These are phyloP conservation scores for Sceliomorpha sp. DNA, from an alignment of 2,888 invertebrate species.

Conservation along the genomic window DNA sequence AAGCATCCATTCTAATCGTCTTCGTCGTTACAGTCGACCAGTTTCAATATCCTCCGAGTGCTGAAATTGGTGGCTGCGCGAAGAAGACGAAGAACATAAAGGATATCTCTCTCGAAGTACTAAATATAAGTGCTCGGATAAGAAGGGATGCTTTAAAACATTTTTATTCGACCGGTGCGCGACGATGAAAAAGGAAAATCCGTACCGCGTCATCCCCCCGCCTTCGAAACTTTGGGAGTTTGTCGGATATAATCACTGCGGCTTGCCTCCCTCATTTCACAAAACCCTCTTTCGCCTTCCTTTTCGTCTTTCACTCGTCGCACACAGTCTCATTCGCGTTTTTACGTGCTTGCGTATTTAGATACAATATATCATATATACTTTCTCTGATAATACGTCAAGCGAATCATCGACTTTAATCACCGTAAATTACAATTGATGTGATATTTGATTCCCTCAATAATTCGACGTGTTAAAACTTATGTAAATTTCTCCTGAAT, in stretches of 20 bases:
- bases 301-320: conserved; percentile 31
- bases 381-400: no score
- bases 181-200: conserved; percentile 34
- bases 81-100: conserved; percentile 30
- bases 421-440: no score
- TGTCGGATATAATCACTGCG: conserved; percentile 47
- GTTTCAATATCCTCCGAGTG: conserved; percentile 48
- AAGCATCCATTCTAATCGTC: conserved; percentile 32
- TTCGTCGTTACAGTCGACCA: conserved; percentile 31
- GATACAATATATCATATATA: no score
- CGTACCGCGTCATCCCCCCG: conserved; percentile 17
- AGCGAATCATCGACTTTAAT: no score
- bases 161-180: conserved; percentile 35
- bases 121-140: conserved; percentile 44
- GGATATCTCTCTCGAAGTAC: conserved; percentile 26
- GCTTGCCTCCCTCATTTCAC: conserved; percentile 57
- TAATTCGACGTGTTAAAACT: no score
- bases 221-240: conserved; percentile 24
- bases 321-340: conserved; percentile 1
- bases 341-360: no score
- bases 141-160: conserved; percentile 47
- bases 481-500: no score
- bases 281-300: conserved; percentile 34
- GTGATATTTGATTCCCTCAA: no score
- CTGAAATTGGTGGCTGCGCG: conserved; percentile 23